Percentiles rank a stretch among this genome's conserved stretches.
Conservation (phyloP, 2,113 vertebrate genomes). For the Pteronura brasiliensis region DNA sequence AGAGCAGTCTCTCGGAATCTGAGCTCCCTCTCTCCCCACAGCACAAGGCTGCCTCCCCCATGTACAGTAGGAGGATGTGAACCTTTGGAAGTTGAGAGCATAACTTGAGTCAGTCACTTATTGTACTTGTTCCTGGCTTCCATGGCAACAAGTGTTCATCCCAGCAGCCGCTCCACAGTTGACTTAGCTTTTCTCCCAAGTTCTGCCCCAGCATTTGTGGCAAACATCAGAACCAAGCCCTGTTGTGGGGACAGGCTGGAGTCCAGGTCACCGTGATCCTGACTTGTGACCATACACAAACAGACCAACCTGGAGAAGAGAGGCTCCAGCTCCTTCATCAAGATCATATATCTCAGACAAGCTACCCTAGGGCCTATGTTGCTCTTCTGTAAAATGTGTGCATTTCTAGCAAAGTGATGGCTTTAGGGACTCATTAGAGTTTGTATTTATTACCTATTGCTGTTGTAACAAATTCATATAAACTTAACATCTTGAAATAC, state of each 20-base stretch:
- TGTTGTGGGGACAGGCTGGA: neutral
- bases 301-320: neutral
- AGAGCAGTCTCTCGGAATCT: neutral
- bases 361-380: neutral
- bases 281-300: neutral
- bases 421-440: neutral
- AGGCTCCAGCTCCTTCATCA: neutral
- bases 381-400: neutral
- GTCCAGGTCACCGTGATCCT: neutral
- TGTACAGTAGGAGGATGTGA: neutral
- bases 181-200: neutral
- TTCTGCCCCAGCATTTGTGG: neutral
- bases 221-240: neutral
- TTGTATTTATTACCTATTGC: neutral
- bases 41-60: conserved; percentile 44
- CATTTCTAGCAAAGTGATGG: neutral
- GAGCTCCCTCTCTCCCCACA: neutral
- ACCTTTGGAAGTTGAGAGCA: conserved; percentile 14
- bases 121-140: conserved; percentile 41
- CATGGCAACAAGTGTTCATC: conserved; percentile 60
- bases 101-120: neutral
- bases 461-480: neutral
- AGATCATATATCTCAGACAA: neutral
- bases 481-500: neutral
- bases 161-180: neutral